A percentile compares a stretch with the other conserved stretches of the same genome.
phyloP scores from a whole-genome alignment of 1,140 invertebrate species.

The Drosophila tropicalis region DNA sequence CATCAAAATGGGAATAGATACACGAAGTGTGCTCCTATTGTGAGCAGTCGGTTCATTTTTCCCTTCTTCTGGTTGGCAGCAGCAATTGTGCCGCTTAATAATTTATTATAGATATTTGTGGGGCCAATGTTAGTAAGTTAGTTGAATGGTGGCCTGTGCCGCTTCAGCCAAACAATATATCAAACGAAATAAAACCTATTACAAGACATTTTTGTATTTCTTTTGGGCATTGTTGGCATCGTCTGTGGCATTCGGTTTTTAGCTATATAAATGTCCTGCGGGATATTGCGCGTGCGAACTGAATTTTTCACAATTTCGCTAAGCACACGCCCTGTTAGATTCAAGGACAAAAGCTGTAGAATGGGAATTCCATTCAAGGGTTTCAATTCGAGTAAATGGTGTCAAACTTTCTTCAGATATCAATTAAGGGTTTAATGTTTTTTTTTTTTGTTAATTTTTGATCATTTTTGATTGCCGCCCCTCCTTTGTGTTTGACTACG shows the following conservation, averaged over 20 bases:
- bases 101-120: slow-evolving; percentile 64
- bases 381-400: not conserved
- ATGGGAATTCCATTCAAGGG: no score
- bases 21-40: slow-evolving; percentile 1
- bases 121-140: slow-evolving; percentile 15
- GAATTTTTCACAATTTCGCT: slow-evolving; percentile 45
- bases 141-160: slow-evolving; percentile 7
- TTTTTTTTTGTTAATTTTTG: no score
- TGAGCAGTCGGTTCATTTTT: slow-evolving; percentile 34
- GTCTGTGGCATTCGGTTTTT: not conserved
- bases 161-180: slow-evolving; percentile 57
- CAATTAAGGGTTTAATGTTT: no score
- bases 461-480: no score
- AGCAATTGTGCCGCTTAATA: slow-evolving; percentile 59
- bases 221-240: slow-evolving; percentile 7
- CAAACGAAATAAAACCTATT: slow-evolving; percentile 72
- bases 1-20: slow-evolving; percentile 27
- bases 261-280: slow-evolving; percentile 30
- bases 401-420: not conserved
- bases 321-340: slow-evolving; percentile 30
- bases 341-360: not conserved
- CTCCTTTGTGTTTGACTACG: not conserved
- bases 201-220: slow-evolving; percentile 33
- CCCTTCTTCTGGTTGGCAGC: slow-evolving; percentile 19
- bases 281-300: slow-evolving; percentile 53